Evolutionary conservation across 2,113 vertebrate genomes (phyloP).

Genomic region (Phocoena sinus): DNA sequence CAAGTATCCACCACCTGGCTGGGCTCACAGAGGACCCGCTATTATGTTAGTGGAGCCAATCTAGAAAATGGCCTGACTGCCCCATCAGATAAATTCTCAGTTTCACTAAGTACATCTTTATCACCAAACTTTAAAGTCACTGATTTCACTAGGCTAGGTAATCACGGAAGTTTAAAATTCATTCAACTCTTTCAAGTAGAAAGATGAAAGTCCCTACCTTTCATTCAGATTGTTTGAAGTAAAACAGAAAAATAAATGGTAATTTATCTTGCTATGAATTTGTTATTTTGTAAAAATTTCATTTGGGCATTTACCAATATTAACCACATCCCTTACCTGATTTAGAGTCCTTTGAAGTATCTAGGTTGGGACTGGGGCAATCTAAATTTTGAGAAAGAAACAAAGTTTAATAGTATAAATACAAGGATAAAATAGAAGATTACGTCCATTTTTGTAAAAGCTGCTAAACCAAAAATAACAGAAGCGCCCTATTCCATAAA

Average conservation of each 20-base stretch:
- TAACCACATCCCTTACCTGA: conserved; percentile 54
- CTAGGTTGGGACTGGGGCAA: rapidly evolving
- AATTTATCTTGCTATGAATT: not conserved
- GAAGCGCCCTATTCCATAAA: not conserved
- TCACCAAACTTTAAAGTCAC: not conserved
- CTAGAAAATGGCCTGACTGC: not conserved
- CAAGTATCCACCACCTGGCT: not conserved
- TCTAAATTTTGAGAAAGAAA: conserved; percentile 45
- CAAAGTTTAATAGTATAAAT: not conserved
- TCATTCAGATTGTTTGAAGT: not conserved
- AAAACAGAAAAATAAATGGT: not conserved
- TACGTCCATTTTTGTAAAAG: not conserved
- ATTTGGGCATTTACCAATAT: not conserved
- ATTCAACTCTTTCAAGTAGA: not conserved
- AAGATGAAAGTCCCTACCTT: not conserved
- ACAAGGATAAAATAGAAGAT: not conserved
- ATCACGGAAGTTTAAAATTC: not conserved
- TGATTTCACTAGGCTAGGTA: not conserved
- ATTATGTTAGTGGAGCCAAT: not conserved
- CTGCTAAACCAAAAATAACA: not conserved
- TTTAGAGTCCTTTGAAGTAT: not conserved
- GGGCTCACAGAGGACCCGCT: not conserved
- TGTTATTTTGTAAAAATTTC: not conserved
- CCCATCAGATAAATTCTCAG: not conserved
- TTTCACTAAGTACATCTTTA: not conserved